Base-by-base conservation (phyloP, 2,888 invertebrate species). In the Drosophila neonasuta region DNA sequence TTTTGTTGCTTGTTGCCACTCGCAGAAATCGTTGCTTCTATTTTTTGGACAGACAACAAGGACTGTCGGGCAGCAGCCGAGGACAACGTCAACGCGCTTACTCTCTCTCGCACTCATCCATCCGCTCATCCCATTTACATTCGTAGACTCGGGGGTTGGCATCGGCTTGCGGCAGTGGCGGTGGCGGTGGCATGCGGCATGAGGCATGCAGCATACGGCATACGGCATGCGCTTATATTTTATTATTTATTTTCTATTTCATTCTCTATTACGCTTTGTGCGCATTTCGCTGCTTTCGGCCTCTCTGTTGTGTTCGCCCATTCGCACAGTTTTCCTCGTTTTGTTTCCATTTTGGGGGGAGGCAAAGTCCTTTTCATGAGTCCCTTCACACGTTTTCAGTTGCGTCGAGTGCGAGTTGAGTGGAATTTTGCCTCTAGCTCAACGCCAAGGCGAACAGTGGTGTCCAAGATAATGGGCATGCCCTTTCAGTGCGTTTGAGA, bases 231-330 rank as follows among this genome's bases (percentile, higher is more conserved):
- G 79, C 80, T 84, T 83, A 81, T 70, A 73, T 74, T 84, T 81
- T 72, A 85, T 82, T 84, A 84, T 84, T 81, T 86, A 74, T 85
- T 86, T 75, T 79, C 85, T 84, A 86, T 83, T 86, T 79, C 67
- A 62, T 81, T 79, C 69, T 76, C 77, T 86, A 84, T 85, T 83
- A 67, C 68, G 81, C 68, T 72, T 84, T 71, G 67, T 71, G 57
- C 63, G 62, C 70, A 50, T 67, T 71, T 69, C 67, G 63, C 36
- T 41, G 48, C 52, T 65, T 59, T 56, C 56, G 57, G 32, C 58
- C 44, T 56, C 70, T 79, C 79, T 80, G 81, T 81, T 81, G 63
- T 75, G 82, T 77, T 74, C 81, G 71, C 68, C 52, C 49, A 65
- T 83, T 83, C 86, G 72, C 61, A 51, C 62, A 61, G 56, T 56